A percentile compares a stretch with the other conserved stretches of the same genome.
phyloP scores from a whole-genome alignment of 2,888 invertebrate genomes.

The Erebia ligea region DNA sequence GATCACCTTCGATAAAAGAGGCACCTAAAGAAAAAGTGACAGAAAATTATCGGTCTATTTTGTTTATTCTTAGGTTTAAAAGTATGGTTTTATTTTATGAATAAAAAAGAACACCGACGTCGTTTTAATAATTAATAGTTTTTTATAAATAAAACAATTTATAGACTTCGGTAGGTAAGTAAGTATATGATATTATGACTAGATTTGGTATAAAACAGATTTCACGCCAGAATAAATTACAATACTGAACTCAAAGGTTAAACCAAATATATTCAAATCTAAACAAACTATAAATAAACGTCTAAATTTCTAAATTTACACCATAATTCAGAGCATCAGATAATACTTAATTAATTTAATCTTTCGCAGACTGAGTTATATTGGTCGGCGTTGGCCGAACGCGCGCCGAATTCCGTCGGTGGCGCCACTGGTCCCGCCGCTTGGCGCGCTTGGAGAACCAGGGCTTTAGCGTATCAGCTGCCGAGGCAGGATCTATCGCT shows the following conservation, averaged over 20 bases:
- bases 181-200: not conserved
- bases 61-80: no score
- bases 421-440: constrained; percentile 72
- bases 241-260: not conserved
- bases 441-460: constrained; percentile 73
- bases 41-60: no score
- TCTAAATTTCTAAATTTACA: constrained; percentile 5
- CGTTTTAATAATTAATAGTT: no score
- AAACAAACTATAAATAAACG: constrained; percentile 17
- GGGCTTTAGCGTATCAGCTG: constrained; percentile 91
- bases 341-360: constrained; percentile 11
- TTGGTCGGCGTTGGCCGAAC: constrained; percentile 92
- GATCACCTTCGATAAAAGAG: no score
- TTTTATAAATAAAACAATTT: no score
- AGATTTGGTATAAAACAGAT: not conserved
- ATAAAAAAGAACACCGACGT: no score
- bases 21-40: no score
- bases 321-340: constrained; percentile 7
- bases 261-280: constrained; percentile 1
- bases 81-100: no score
- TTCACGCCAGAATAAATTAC: not conserved
- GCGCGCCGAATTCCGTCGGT: constrained; percentile 76
- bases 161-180: no score
- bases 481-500: constrained; percentile 97
- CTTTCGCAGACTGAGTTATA: constrained; percentile 93